Evolutionary conservation across 1,140 invertebrate genomes (phyloP).

Genomic region (Drosophila baimaii): DNA sequence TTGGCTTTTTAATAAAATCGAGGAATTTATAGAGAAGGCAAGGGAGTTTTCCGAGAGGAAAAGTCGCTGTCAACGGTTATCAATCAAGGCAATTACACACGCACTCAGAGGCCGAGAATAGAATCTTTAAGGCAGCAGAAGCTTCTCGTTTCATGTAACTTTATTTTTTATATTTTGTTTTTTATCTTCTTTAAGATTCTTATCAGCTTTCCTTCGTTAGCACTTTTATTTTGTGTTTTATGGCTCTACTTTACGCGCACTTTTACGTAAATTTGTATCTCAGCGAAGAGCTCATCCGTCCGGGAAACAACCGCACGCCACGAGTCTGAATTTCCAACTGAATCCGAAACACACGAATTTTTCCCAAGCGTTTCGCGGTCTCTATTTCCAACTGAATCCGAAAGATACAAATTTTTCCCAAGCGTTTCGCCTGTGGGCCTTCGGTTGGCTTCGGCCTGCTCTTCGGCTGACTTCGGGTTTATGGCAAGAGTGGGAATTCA

Average conservation of each 20-base stretch:
- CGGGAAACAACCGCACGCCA: constrained; percentile 56
- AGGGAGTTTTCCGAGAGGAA: constrained; percentile 3
- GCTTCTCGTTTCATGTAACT: background rate
- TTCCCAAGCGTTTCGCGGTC: background rate
- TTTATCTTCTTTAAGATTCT: background rate
- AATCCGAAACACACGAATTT: background rate
- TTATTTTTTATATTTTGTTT: constrained; percentile 13
- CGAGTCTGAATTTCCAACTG: constrained; percentile 62
- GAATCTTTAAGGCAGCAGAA: constrained; percentile 20
- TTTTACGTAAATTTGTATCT: constrained; percentile 47
- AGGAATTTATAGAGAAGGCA: constrained; percentile 19
- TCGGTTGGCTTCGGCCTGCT: background rate
- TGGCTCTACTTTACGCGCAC: constrained; percentile 12
- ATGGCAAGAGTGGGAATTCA: background rate
- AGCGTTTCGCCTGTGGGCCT: background rate
- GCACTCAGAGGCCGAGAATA: background rate
- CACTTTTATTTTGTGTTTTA: constrained; percentile 17
- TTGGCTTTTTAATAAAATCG: constrained; percentile 38
- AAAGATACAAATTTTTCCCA: background rate
- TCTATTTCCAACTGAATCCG: background rate
- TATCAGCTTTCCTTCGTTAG: background rate
- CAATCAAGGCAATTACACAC: constrained; percentile 48
- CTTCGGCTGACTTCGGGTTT: constrained; percentile 18
- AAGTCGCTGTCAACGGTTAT: constrained; percentile 49
- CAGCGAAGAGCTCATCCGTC: constrained; percentile 3